Evolutionary conservation across 2,113 vertebrate genomes (phyloP).

Genomic region (Axis porcinus): DNA sequence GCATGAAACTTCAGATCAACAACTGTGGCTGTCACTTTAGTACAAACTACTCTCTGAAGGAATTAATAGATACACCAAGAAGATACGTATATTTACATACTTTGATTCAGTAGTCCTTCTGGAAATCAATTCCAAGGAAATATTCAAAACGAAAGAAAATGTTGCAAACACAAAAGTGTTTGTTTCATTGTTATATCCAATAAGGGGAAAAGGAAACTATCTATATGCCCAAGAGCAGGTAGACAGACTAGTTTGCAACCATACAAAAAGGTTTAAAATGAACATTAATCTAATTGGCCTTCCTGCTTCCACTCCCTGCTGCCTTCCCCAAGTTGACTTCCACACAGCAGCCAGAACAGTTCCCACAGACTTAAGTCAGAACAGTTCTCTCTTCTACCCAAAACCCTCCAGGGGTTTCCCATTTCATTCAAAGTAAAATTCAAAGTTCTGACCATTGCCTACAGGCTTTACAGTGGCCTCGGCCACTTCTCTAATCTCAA

Average conservation of each 20-base stretch:
- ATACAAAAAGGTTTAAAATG: conserved; percentile 1
- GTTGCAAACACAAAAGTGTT: neutral
- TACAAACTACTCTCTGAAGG: neutral
- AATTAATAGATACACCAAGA: conserved; percentile 25
- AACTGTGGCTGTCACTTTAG: neutral
- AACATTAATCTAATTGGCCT: neutral
- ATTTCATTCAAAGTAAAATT: neutral
- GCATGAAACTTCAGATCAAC: neutral
- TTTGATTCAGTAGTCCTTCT: neutral
- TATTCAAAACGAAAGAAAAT: conserved; percentile 5
- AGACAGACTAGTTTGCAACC: neutral
- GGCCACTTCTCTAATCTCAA: conserved; percentile 5
- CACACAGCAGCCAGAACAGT: conserved; percentile 22
- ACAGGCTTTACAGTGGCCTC: neutral
- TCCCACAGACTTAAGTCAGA: neutral
- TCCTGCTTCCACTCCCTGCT: neutral
- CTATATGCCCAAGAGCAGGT: neutral
- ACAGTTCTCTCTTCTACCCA: neutral
- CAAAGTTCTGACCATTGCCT: neutral
- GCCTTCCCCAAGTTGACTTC: neutral
- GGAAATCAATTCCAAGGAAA: conserved; percentile 47
- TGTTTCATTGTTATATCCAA: neutral
- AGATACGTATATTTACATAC: neutral
- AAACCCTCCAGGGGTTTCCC: neutral
- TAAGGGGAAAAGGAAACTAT: neutral